These are phyloP conservation scores for Strigops habroptila DNA, from an alignment of 2,113 vertebrate genomes.

Conservation along the genomic window DNA sequence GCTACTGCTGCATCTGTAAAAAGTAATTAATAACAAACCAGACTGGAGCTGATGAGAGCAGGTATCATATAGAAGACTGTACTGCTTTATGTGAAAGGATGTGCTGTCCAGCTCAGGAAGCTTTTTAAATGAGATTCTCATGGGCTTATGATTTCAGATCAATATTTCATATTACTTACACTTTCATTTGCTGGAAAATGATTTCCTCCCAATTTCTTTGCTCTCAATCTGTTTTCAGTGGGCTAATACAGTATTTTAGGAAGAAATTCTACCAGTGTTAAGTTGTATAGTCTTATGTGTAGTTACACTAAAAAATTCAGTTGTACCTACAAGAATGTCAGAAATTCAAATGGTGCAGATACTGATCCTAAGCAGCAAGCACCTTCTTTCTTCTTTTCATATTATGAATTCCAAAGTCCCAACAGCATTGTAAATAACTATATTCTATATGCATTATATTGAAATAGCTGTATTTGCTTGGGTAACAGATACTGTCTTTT, in stretches of 20 bases:
- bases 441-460: background rate
- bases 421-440: background rate
- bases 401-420: background rate
- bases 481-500: background rate
- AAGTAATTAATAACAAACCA: conserved; percentile 22
- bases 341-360: background rate
- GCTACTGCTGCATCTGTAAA: background rate
- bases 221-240: background rate
- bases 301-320: background rate
- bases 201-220: background rate
- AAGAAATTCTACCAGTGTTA: background rate
- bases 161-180: background rate
- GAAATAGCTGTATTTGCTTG: background rate
- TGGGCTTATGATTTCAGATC: background rate
- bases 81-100: background rate
- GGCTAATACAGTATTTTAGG: background rate
- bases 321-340: background rate
- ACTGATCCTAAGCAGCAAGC: background rate
- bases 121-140: background rate
- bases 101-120: background rate
- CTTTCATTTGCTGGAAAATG: background rate
- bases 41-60: background rate
- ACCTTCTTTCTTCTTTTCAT: background rate
- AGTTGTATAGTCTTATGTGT: background rate
- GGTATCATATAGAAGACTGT: background rate